Percentiles rank a stretch among this genome's conserved stretches.
These are phyloP conservation scores for Nephrotoma appendiculata DNA, from an alignment of 2,888 invertebrate species.

Conservation along the genomic window DNA sequence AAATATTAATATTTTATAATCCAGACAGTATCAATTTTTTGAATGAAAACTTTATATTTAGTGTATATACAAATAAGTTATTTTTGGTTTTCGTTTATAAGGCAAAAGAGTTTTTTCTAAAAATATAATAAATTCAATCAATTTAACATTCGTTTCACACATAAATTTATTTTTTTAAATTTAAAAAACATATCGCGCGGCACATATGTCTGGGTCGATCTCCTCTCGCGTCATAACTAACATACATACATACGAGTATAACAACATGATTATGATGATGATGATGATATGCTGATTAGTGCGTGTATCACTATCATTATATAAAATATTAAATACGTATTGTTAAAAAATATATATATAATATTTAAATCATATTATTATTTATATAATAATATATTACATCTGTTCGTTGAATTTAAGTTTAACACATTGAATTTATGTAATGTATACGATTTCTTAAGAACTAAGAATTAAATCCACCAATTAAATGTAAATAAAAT, in stretches of 20 bases:
- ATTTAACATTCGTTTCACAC: slow-evolving; percentile 6
- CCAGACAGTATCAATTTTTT: background rate
- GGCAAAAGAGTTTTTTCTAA: background rate
- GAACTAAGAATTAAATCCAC: background rate
- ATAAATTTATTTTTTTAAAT: background rate
- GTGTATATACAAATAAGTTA: too few relatives aligned
- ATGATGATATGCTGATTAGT: background rate
- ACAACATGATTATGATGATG: background rate
- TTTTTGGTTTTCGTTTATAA: background rate
- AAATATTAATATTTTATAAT: background rate
- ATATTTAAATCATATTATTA: background rate
- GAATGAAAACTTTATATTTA: background rate
- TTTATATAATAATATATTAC: background rate
- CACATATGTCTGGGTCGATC: slow-evolving; percentile 3
- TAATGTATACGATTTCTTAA: background rate
- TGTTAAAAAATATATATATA: background rate
- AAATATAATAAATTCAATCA: slow-evolving; percentile 4
- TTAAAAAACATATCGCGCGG: background rate
- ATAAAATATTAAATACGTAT: too few relatives aligned
- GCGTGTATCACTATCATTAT: background rate
- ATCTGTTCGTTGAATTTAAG: background rate
- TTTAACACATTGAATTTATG: background rate
- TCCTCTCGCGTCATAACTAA: background rate
- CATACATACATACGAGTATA: too few relatives aligned
- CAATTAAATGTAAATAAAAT: slow-evolving; percentile 2